Evolutionary conservation across 2,888 invertebrate species (phyloP).

Genomic region (Acrocera orbiculus): DNA sequence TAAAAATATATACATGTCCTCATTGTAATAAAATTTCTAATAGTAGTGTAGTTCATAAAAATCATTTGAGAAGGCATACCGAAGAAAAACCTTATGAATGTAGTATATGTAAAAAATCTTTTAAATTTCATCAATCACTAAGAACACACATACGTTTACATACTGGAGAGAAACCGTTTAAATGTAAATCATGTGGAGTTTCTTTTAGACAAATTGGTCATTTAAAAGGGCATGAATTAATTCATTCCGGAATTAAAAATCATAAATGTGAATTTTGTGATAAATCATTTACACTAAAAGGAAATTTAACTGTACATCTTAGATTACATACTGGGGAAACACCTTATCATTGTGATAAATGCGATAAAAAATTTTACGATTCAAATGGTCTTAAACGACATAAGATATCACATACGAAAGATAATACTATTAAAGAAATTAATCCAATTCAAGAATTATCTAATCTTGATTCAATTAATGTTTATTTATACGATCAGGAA

Average conservation of each 20-base stretch:
- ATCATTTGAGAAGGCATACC: conserved; percentile 12
- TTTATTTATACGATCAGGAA: too few species aligned
- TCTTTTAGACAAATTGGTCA: conserved; percentile 13
- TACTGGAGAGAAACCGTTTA: conserved; percentile 12
- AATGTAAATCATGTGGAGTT: conserved; percentile 10
- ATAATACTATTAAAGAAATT: conserved; percentile 1
- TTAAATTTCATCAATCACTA: conserved; percentile 11
- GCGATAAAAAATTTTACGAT: conserved; percentile 14
- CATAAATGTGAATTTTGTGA: conserved; percentile 11
- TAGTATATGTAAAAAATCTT: conserved; percentile 9
- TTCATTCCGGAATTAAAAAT: conserved; percentile 11
- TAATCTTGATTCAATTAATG: too few species aligned
- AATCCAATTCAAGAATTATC: too few species aligned
- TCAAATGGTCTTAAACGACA: conserved; percentile 15
- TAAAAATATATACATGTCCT: conserved; percentile 2
- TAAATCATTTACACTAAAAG: conserved; percentile 11
- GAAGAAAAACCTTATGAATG: conserved; percentile 12
- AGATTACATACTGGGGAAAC: conserved; percentile 14
- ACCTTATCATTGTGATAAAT: conserved; percentile 13
- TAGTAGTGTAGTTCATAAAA: conserved; percentile 6
- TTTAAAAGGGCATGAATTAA: conserved; percentile 12
- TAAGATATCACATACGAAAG: conserved; percentile 11
- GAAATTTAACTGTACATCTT: conserved; percentile 13
- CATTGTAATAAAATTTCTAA: conserved; percentile 11
- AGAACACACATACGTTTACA: conserved; percentile 11